These are phyloP conservation scores for Panthera uncia DNA, from an alignment of 2,113 vertebrate species.

Conservation along the genomic window DNA sequence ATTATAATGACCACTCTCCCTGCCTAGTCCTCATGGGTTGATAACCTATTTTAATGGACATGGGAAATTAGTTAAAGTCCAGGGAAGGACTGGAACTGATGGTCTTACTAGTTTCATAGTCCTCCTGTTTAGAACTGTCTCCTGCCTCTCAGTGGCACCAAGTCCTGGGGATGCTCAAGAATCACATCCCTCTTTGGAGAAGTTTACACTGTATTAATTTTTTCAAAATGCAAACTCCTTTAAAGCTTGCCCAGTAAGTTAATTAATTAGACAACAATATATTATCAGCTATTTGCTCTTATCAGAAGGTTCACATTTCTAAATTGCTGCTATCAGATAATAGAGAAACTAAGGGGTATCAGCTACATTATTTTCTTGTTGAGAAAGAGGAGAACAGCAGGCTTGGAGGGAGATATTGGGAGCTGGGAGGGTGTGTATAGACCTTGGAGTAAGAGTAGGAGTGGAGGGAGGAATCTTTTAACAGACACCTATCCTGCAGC, in stretches of 20 bases:
- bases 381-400: neutral
- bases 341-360: neutral
- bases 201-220: neutral
- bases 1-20: neutral
- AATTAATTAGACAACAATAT: neutral
- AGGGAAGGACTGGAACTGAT: neutral
- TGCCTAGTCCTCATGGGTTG: neutral
- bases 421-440: neutral
- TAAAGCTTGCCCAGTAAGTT: neutral
- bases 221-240: neutral
- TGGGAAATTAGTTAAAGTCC: neutral
- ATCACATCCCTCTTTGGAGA: neutral
- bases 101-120: neutral
- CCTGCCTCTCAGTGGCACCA: neutral
- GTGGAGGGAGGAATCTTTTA: neutral
- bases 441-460: neutral
- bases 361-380: neutral
- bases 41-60: neutral
- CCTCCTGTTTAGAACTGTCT: neutral
- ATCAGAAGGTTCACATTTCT: neutral
- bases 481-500: neutral
- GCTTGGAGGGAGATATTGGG: neutral
- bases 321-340: neutral
- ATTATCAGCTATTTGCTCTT: neutral
- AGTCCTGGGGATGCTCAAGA: neutral